A percentile compares a stretch with the other conserved stretches of the same genome.
Evolutionary conservation across 2,888 invertebrate species (phyloP).

Genomic region (Bhutanitis thaidina): DNA sequence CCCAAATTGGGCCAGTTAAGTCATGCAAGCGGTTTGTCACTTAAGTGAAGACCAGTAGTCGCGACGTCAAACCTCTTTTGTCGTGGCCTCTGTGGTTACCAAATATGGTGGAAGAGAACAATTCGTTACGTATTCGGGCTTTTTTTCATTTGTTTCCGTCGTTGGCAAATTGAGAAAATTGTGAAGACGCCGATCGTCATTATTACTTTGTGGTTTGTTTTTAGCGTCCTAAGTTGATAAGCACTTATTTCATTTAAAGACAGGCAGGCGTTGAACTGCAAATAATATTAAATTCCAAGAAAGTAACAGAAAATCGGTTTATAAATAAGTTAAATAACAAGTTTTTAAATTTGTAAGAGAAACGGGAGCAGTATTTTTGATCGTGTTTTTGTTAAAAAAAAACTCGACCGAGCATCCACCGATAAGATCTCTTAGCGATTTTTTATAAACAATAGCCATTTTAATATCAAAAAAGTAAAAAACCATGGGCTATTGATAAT

Average conservation of each 20-base stretch:
- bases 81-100: slow-evolving; percentile 40
- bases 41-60: slow-evolving; percentile 68
- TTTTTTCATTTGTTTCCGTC: slow-evolving; percentile 42
- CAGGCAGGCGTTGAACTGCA: slow-evolving; percentile 45
- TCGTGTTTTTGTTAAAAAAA: slow-evolving; percentile 36
- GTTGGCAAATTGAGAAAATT: slow-evolving; percentile 66
- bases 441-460: slow-evolving; percentile 79
- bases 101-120: slow-evolving; percentile 50
- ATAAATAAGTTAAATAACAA: neutral
- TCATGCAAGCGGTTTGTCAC: slow-evolving; percentile 61
- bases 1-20: slow-evolving; percentile 61
- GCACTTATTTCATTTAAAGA: slow-evolving; percentile 45
- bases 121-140: slow-evolving; percentile 45
- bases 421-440: slow-evolving; percentile 68
- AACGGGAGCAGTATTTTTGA: slow-evolving; percentile 18
- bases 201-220: slow-evolving; percentile 44
- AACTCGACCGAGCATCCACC: slow-evolving; percentile 40
- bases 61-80: slow-evolving; percentile 41
- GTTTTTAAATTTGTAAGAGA: neutral
- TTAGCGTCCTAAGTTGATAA: slow-evolving; percentile 48
- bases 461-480: slow-evolving; percentile 73
- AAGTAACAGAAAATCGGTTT: slow-evolving; percentile 25
- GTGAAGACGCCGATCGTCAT: slow-evolving; percentile 38
- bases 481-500: slow-evolving; percentile 75
- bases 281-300: slow-evolving; percentile 40